Percentiles rank a stretch among this genome's conserved stretches.
Conservation (phyloP, 2,113 vertebrate genomes). For the Tyto alba region DNA sequence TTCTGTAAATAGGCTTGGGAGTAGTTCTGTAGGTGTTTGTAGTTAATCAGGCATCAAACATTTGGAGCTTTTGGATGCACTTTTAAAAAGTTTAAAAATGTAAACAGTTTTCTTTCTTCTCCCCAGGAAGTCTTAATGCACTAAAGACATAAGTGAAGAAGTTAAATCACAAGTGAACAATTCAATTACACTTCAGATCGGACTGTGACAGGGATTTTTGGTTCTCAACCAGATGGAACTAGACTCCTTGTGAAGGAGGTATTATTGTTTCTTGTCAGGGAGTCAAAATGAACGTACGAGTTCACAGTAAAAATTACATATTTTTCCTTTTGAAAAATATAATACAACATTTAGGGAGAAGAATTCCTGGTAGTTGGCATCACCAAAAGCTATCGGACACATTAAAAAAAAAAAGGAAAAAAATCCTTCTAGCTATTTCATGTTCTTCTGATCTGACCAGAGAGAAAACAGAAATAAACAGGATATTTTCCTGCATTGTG, state of each 20-base stretch:
- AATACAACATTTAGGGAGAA: slow-evolving; percentile 27
- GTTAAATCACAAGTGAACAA: not conserved
- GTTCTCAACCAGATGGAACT: not conserved
- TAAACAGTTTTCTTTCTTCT: slow-evolving; percentile 35
- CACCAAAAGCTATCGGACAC: not conserved
- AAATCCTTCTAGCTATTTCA: not conserved
- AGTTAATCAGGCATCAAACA: slow-evolving; percentile 55
- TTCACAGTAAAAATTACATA: not conserved
- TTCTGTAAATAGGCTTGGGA: slow-evolving; percentile 31
- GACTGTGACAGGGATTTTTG: not conserved
- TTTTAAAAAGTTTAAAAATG: slow-evolving; percentile 34
- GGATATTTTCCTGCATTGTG: not conserved
- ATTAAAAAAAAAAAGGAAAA: not conserved
- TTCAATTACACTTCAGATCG: slow-evolving; percentile 21
- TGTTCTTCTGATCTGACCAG: not conserved
- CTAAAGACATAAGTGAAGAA: not conserved
- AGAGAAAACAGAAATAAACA: not conserved
- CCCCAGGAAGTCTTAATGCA: slow-evolving; percentile 5
- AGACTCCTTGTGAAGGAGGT: not conserved
- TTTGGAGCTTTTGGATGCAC: slow-evolving; percentile 38
- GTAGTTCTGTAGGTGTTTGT: slow-evolving; percentile 9
- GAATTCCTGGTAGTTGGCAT: not conserved
- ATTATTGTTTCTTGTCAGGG: slow-evolving; percentile 14
- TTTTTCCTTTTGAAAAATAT: not conserved
- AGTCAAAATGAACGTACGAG: slow-evolving; percentile 22